Conservation (phyloP, 2,113 vertebrate genomes). For the Xiphophorus couchianus region DNA sequence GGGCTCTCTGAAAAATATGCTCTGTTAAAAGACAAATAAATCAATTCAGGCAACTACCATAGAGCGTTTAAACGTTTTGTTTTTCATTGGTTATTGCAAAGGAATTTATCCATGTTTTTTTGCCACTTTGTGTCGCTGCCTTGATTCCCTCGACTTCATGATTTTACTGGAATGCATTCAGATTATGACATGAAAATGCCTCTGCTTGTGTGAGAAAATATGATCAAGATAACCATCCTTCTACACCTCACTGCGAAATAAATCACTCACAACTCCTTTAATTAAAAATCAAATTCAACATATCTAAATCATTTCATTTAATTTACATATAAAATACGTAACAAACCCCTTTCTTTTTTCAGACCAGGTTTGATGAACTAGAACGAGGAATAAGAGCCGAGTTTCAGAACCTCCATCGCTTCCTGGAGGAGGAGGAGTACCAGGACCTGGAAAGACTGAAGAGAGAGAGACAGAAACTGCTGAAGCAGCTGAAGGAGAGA, state of each 20-base stretch:
- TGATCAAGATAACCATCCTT: not conserved
- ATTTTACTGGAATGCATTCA: no score
- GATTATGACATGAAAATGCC: no score
- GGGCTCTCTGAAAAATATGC: no score
- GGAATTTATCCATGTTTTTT: no score
- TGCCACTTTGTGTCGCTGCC: no score
- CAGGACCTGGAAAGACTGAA: slow-evolving; percentile 71
- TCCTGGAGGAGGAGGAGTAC: slow-evolving; percentile 76
- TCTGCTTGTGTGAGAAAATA: not conserved
- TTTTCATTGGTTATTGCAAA: no score
- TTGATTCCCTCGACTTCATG: no score
- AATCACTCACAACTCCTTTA: not conserved
- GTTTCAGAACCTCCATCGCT: slow-evolving; percentile 79
- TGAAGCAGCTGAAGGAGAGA: slow-evolving; percentile 76
- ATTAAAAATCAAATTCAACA: not conserved
- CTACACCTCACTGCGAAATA: not conserved
- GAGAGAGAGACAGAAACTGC: slow-evolving; percentile 69
- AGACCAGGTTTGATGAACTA: slow-evolving; percentile 74
- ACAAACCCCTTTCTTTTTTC: not conserved
- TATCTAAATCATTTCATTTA: no score
- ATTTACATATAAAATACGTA: not conserved
- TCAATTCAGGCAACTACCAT: no score
- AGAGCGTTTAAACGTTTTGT: no score
- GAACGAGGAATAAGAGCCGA: slow-evolving; percentile 77
- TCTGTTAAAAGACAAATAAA: no score